phyloP scores from a whole-genome alignment of 2,113 vertebrate genomes.

The Ursus arctos region DNA sequence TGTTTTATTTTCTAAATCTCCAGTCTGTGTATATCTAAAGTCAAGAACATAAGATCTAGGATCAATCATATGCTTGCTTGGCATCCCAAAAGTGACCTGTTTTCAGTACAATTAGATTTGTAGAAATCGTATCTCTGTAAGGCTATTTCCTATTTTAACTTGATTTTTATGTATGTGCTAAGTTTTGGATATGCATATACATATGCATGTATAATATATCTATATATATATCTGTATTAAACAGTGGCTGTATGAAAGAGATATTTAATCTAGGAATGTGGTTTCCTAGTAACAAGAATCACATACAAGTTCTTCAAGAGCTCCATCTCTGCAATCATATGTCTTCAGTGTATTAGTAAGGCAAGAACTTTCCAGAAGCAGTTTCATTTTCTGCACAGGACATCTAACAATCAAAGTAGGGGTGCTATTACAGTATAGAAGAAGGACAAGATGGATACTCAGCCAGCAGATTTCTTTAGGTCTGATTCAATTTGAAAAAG shows the following conservation, averaged over 20 bases:
- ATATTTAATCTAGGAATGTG: slow-evolving; percentile 57
- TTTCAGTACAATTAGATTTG: slow-evolving; percentile 44
- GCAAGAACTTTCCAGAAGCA: slow-evolving; percentile 45
- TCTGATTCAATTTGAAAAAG: background rate
- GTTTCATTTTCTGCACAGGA: background rate
- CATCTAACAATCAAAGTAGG: slow-evolving; percentile 43
- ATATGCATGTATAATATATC: slow-evolving; percentile 54
- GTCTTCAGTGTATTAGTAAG: slow-evolving; percentile 21
- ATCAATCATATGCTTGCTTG: background rate
- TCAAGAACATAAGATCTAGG: background rate
- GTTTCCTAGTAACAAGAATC: slow-evolving; percentile 71
- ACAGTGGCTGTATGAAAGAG: slow-evolving; percentile 15
- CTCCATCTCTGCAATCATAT: background rate
- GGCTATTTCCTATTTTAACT: slow-evolving; percentile 31
- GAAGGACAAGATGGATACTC: background rate
- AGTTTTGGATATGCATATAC: slow-evolving; percentile 32
- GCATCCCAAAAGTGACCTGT: background rate
- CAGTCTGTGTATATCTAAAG: background rate
- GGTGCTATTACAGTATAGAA: background rate
- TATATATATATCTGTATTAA: slow-evolving; percentile 59
- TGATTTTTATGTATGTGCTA: slow-evolving; percentile 17
- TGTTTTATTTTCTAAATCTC: slow-evolving; percentile 8
- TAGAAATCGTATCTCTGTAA: slow-evolving; percentile 14
- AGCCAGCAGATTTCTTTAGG: background rate
- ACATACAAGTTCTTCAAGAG: slow-evolving; percentile 39